Base-by-base conservation (phyloP, 92 coral and sea anemone genomes). In the Phenganax stokvisi region DNA sequence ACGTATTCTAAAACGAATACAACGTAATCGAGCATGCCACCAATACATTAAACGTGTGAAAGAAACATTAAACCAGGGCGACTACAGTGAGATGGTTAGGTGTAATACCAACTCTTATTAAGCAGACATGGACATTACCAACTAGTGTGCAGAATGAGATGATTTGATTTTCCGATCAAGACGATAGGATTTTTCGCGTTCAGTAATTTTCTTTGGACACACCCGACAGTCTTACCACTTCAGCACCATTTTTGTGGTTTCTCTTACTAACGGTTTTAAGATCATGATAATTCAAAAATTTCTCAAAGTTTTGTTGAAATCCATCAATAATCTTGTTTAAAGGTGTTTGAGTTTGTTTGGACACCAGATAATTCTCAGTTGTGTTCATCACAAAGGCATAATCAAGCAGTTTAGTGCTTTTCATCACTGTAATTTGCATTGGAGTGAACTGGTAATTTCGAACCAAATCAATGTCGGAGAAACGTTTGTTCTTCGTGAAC, bases 381-480 rank as follows among this genome's bases (percentile, higher is more conserved):
- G 17, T 77, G 31, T 51, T 6, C 30, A 52, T 60, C 12, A 77
- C 72, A 51, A 77, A 77, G 8, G 12, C 71, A 28, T 57, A 64
- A 31, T 77, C 81, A 8, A 28, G 9, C 81, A 77, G 66, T 1
- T 29, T 77, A 25, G 64, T 59, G 27, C 62, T 59, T 28, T 60
- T 77, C 57, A 77, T 28, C 12, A 62, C 56, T 60, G 64, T 47
- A 12, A 77, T 77, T 77, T 77, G 81, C 54, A 62, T 4, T 37
- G 81, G 81, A 27, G 37, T 62, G n/a, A 77, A 13, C 71, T 59
- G 71, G 54, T 59, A 57, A 62, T 77, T 77, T 60, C 81, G 25
- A 37, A 77, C 72, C 81, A 77, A 62, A 44, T 77, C 81, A 60
- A 77, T 25, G 16, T 59, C 71, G 52, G 81, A 16, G 37, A 77